Percentiles rank a stretch among this genome's conserved stretches.
phyloP scores from a whole-genome alignment of 2,797 vertebrate genomes.

The Borostomias antarcticus region DNA sequence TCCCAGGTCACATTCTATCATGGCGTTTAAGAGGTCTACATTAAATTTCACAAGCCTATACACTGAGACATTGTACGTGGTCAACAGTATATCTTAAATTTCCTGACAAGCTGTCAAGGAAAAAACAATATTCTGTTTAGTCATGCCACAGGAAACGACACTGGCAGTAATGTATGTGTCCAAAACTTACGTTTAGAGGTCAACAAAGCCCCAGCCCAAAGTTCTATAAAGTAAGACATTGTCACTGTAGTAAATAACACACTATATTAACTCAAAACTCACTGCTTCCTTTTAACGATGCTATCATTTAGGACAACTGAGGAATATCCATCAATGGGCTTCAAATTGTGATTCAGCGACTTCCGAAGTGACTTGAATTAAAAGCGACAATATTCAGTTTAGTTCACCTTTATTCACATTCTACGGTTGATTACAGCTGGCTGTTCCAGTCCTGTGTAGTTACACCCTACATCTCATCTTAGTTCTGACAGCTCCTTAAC shows the following conservation, averaged over 20 bases:
- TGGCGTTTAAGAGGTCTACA: background rate
- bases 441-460: constrained; percentile 30
- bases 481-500: constrained; percentile 6
- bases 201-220: background rate
- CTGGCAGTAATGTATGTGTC: no score
- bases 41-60: background rate
- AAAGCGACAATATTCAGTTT: background rate
- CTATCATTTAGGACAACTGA: constrained; percentile 25
- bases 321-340: background rate
- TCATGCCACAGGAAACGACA: background rate
- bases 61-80: background rate
- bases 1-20: background rate
- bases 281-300: constrained; percentile 31
- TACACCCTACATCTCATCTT: constrained; percentile 36
- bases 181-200: background rate
- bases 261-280: background rate
- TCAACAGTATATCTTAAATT: background rate
- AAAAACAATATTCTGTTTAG: background rate
- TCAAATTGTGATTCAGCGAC: background rate
- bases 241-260: background rate
- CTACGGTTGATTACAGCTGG: constrained; percentile 45
- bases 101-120: background rate
- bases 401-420: constrained; percentile 66
- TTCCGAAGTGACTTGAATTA: constrained; percentile 26
- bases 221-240: background rate